Percentiles rank a stretch among this genome's conserved stretches.
Conservation (phyloP, 1,140 invertebrate species). For the Aphelinus atriplicis region DNA sequence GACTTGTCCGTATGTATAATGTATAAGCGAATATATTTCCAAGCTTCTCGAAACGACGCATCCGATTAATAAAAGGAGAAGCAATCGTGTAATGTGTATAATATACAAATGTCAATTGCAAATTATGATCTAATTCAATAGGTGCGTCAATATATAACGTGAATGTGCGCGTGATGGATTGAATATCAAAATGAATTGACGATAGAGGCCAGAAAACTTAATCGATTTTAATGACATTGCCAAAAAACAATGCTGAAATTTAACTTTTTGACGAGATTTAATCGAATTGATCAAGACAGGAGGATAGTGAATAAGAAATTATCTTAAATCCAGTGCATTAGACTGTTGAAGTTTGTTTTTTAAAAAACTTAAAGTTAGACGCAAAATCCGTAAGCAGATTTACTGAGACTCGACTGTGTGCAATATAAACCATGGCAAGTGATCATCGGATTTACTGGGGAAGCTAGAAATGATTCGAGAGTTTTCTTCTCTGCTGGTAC, state of each 20-base stretch:
- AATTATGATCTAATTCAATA: slow-evolving; percentile 52
- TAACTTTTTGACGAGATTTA: background rate
- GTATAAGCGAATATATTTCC: slow-evolving; percentile 23
- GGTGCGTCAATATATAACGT: slow-evolving; percentile 32
- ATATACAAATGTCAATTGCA: slow-evolving; percentile 62
- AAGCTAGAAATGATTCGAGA: slow-evolving; percentile 12
- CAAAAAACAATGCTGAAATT: slow-evolving; percentile 5
- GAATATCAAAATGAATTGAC: slow-evolving; percentile 14
- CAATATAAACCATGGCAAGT: slow-evolving; percentile 27
- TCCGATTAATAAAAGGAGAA: slow-evolving; percentile 6
- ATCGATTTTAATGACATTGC: slow-evolving; percentile 21
- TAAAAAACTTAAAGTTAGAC: background rate
- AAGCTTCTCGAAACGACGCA: slow-evolving; percentile 19
- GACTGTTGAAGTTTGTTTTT: background rate
- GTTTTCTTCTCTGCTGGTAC: slow-evolving; percentile 5
- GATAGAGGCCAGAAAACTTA: background rate
- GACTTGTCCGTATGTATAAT: slow-evolving; percentile 16
- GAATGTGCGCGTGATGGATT: slow-evolving; percentile 11
- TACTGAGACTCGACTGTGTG: background rate
- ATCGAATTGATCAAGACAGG: background rate
- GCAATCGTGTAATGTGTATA: slow-evolving; percentile 50
- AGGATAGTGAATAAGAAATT: background rate
- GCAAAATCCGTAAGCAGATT: slow-evolving; percentile 28
- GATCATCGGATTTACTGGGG: background rate
- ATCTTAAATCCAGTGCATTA: background rate